Evolutionary conservation across 2,888 invertebrate genomes (phyloP), one percentile per base, ranked within the genome.

Genomic region (Teleiodes luculella): DNA sequence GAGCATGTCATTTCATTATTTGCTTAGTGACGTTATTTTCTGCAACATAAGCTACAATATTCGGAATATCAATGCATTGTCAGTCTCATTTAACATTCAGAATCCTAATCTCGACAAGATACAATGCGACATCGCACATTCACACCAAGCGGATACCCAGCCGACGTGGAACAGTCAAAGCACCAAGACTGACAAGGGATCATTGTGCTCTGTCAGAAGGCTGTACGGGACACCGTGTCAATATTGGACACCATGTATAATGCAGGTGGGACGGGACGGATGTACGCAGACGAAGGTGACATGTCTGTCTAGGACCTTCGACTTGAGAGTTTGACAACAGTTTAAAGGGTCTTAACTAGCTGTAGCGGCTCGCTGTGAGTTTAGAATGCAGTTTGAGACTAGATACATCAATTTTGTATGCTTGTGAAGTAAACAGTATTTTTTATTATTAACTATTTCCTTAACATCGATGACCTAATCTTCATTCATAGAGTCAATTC

Each of bases 201-300:
- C 80, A 72, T 76, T 78, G 83, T 82, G 66, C 64, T 66, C 64
- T 65, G 78, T 80, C 79, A 78, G 8, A 13, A 10, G 14, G 18
- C 18, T 41, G 39, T 18, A 77, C 72, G 77, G 76, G 80, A 80
- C 75, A 76, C 76, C 72, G 78, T 86, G 86, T 86, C 86, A 87
- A 87, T 86, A 87, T 81, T 82, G 80, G 80, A 84, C 81, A 76
- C 76, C 57, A 52, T 57, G 61, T 63, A 79, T 78, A 80, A 84
- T 80, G 74, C 75, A 62, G 33, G 33, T 33, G 33, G 52, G 68
- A 72, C 70, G 43, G 74, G 72, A 74, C 67, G 71, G 76, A 85
- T 82, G 80, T 80, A 78, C 80, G 79, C 78, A 70, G 71, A 69
- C 67, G 4, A 35, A 48, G 33, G 48, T 48, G 70, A 68, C 71